A percentile compares a stretch with the other conserved stretches of the same genome.
Conservation (phyloP, 2,113 vertebrate genomes). For the Chiloscyllium plagiosum region DNA sequence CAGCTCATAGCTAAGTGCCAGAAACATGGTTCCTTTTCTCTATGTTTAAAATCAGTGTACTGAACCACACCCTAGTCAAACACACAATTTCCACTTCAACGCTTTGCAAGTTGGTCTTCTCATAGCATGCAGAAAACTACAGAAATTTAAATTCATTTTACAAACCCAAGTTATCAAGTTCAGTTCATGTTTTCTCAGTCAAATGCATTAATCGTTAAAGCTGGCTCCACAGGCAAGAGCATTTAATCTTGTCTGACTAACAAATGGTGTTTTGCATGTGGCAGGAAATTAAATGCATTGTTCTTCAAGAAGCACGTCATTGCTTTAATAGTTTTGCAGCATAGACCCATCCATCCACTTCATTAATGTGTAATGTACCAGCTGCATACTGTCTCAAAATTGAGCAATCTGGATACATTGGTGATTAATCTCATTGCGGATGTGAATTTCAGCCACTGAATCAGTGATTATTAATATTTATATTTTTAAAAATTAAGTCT, state of each 20-base stretch:
- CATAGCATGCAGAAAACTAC: neutral
- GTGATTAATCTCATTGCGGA: neutral
- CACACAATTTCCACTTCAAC: neutral
- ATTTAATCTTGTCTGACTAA: neutral
- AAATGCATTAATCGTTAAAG: neutral
- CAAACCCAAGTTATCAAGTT: neutral
- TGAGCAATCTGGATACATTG: neutral
- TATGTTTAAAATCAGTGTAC: neutral
- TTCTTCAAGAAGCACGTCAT: neutral
- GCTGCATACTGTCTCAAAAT: neutral
- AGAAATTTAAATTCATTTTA: neutral
- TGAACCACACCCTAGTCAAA: neutral
- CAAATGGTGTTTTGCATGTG: neutral
- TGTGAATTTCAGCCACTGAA: neutral
- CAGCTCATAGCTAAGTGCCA: neutral
- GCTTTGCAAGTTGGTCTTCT: neutral
- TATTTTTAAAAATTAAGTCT: neutral
- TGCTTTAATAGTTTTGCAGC: neutral
- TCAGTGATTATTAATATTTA: neutral
- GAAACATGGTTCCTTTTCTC: neutral
- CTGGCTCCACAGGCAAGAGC: neutral
- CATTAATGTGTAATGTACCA: neutral
- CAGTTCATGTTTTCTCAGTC: neutral
- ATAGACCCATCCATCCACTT: neutral
- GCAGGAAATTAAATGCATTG: neutral